phyloP scores from a whole-genome alignment of 1,140 invertebrate genomes.

The Ladona fulva region DNA sequence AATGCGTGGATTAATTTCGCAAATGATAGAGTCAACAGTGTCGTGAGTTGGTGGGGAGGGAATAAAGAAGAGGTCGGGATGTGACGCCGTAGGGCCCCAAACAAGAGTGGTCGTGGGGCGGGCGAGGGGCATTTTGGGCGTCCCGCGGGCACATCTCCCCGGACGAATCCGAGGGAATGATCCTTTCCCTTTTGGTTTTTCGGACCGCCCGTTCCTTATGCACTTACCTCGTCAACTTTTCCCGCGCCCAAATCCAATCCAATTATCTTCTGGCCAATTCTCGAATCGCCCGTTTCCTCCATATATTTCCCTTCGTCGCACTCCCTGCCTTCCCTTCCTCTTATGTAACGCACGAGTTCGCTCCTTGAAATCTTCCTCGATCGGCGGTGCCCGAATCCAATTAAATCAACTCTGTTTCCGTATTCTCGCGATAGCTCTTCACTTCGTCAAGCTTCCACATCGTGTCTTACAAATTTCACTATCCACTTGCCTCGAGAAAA shows the following conservation, averaged over 20 bases:
- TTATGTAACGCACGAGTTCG: not conserved
- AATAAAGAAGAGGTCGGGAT: not conserved
- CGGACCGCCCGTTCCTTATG: not conserved
- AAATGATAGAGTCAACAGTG: not conserved
- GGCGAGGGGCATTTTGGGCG: not conserved
- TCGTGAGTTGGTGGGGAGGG: not conserved
- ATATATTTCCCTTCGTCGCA: not conserved
- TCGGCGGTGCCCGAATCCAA: no score
- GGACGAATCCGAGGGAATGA: not conserved
- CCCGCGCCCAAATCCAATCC: not conserved
- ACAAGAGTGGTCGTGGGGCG: not conserved
- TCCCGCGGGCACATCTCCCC: not conserved
- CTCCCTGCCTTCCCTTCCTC: not conserved
- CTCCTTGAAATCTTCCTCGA: no score
- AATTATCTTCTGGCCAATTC: not conserved
- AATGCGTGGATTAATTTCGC: conserved; percentile 9
- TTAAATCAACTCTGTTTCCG: no score
- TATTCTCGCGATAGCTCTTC: no score
- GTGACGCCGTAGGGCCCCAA: not conserved
- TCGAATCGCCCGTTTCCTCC: not conserved
- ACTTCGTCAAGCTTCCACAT: no score
- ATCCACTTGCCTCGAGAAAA: no score
- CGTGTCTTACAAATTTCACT: no score
- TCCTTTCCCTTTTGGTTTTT: not conserved
- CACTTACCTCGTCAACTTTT: not conserved